Conservation (phyloP, 2,797 vertebrate species). For the Tadarida brasiliensis region DNA sequence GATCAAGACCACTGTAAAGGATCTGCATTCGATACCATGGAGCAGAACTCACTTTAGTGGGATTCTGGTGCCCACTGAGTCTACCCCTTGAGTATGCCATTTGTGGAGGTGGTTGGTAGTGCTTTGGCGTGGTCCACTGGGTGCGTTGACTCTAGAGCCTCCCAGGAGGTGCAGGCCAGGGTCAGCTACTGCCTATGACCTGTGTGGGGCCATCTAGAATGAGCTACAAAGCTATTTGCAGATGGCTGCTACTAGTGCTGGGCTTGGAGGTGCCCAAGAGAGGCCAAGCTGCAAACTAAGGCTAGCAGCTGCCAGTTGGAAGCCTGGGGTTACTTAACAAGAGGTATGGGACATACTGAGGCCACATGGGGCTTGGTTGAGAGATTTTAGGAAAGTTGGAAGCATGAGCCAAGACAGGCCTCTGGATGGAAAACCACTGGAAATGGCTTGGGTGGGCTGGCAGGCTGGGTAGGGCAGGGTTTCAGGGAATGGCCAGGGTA, state of each 20-base stretch:
- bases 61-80: neutral
- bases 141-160: neutral
- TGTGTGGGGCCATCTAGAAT: neutral
- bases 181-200: neutral
- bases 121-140: neutral
- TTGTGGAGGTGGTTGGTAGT: neutral
- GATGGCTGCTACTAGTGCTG: neutral
- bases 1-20: neutral
- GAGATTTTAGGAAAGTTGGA: neutral
- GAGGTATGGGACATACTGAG: neutral
- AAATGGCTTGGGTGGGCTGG: neutral
- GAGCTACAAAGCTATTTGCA: neutral
- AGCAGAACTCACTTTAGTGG: neutral
- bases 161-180: neutral
- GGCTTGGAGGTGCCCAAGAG: neutral
- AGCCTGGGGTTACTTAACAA: neutral
- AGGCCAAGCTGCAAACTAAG: neutral
- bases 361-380: neutral
- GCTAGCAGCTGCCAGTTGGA: neutral
- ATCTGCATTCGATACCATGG: neutral
- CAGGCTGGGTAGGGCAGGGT: neutral
- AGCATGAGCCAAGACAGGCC: neutral
- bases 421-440: neutral
- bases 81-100: neutral
- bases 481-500: neutral